Evolutionary conservation across 2,113 vertebrate genomes (phyloP).

Genomic region (Phyllostomus hastatus): DNA sequence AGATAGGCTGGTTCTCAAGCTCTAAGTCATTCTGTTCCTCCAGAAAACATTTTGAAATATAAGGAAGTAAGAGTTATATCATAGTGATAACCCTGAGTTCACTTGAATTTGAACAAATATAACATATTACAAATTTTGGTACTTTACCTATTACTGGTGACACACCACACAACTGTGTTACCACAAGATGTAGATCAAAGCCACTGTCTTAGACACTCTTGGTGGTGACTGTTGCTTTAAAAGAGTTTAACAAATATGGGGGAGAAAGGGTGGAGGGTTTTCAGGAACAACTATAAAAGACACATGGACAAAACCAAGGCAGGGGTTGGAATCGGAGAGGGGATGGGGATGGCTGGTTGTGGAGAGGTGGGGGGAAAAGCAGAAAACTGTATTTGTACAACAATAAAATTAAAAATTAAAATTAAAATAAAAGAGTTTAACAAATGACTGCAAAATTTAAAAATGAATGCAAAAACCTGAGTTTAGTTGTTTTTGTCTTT

Average conservation of each 20-base stretch:
- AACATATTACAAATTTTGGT: not conserved
- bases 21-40: not conserved
- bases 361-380: too few relatives aligned
- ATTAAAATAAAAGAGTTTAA: not conserved
- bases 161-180: not conserved
- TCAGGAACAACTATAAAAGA: too few relatives aligned
- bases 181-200: not conserved
- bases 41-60: conserved; percentile 8
- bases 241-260: not conserved
- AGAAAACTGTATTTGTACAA: too few relatives aligned
- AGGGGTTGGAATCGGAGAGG: too few relatives aligned
- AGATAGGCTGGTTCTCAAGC: not conserved
- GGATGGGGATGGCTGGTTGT: too few relatives aligned
- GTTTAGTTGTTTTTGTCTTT: conserved; percentile 6
- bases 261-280: too few relatives aligned
- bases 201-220: not conserved
- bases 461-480: not conserved
- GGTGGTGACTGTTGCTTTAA: not conserved
- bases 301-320: too few relatives aligned
- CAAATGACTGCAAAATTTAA: not conserved
- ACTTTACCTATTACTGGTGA: not conserved
- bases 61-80: not conserved
- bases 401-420: too few relatives aligned
- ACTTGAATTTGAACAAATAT: not conserved
- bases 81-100: not conserved